These are phyloP conservation scores for Acipenser transmontanus DNA, from an alignment of 2,797 vertebrate species.

Conservation along the genomic window DNA sequence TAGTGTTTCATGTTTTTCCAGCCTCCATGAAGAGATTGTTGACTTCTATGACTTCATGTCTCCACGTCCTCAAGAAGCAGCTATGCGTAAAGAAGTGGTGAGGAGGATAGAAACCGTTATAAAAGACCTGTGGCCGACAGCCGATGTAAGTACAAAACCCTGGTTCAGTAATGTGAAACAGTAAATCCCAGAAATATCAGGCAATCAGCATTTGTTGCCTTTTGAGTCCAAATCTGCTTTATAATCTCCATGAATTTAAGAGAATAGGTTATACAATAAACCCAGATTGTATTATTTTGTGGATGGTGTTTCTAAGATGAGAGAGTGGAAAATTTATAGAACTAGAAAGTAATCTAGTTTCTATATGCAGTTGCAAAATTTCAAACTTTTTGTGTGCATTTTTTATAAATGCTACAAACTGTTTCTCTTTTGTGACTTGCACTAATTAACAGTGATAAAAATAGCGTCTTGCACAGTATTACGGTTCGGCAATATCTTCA, in stretches of 20 bases:
- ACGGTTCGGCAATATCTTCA: too few species aligned
- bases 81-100: conserved; percentile 95
- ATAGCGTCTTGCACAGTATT: too few species aligned
- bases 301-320: neutral
- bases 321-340: too few species aligned
- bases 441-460: too few species aligned
- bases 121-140: conserved; percentile 91
- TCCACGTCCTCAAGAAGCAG: conserved; percentile 87
- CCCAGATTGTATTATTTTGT: neutral
- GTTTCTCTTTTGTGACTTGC: too few species aligned
- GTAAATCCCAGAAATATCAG: neutral
- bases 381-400: too few species aligned
- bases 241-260: neutral
- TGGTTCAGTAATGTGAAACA: neutral
- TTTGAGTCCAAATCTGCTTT: neutral
- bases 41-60: conserved; percentile 98
- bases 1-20: conserved; percentile 31
- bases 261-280: neutral
- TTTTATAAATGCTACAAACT: too few species aligned
- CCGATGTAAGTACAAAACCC: conserved; percentile 68
- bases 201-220: neutral
- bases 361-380: too few species aligned
- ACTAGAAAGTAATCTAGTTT: too few species aligned
- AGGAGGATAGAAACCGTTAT: conserved; percentile 89
- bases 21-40: conserved; percentile 92